Evolutionary conservation across 2,113 vertebrate genomes (phyloP).

Genomic region (Gymnocephalus cernua): DNA sequence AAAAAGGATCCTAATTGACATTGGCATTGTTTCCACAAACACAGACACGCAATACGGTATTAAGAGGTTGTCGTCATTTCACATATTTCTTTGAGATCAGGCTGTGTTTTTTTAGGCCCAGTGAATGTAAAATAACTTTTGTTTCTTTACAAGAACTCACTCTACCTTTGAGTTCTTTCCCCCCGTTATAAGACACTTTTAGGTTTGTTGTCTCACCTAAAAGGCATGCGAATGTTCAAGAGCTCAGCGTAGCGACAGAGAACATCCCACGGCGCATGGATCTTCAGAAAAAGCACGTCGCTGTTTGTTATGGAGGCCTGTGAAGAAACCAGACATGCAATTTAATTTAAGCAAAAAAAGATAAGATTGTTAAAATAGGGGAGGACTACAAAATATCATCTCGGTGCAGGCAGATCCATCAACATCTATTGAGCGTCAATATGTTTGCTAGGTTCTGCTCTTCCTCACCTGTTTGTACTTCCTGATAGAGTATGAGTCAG

Average conservation of each 20-base stretch:
- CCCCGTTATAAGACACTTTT: background rate
- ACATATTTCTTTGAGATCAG: too few species aligned
- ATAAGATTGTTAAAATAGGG: too few species aligned
- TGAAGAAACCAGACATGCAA: slow-evolving; percentile 64
- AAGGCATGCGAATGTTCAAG: slow-evolving; percentile 98
- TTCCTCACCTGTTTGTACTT: slow-evolving; percentile 14
- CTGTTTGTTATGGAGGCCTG: slow-evolving; percentile 93
- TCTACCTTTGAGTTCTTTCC: background rate
- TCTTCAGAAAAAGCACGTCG: slow-evolving; percentile 95
- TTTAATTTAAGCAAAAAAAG: background rate
- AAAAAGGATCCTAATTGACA: too few species aligned
- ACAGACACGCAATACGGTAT: too few species aligned
- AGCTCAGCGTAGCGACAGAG: slow-evolving; percentile 95
- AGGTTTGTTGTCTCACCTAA: slow-evolving; percentile 87
- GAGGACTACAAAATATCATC: background rate
- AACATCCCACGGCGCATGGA: slow-evolving; percentile 96
- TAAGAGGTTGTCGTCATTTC: too few species aligned
- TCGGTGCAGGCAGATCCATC: background rate
- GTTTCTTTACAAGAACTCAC: too few species aligned
- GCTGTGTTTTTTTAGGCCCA: background rate
- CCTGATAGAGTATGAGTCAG: slow-evolving; percentile 25
- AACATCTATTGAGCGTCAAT: background rate
- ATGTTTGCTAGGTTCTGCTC: background rate
- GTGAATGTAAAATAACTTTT: background rate
- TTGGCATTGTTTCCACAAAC: too few species aligned